phyloP scores from a whole-genome alignment of 2,113 vertebrate species.

The Phrynocephalus versicolor region DNA sequence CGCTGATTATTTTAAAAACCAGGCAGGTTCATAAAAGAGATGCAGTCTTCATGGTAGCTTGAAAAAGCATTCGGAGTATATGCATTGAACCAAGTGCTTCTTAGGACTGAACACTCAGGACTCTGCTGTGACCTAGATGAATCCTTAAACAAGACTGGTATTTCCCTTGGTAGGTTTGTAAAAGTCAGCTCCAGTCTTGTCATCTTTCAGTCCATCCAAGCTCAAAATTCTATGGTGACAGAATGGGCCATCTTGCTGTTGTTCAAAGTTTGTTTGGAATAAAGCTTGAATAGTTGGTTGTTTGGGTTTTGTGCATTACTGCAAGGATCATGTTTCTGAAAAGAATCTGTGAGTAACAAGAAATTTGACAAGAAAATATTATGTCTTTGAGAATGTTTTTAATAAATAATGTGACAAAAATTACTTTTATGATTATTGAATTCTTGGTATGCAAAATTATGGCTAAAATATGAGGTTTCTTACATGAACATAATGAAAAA shows the following conservation, averaged over 20 bases:
- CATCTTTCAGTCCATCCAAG: too few relatives aligned
- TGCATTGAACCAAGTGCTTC: too few relatives aligned
- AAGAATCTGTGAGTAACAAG: conserved; percentile 41
- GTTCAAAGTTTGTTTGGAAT: neutral
- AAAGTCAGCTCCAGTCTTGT: too few relatives aligned
- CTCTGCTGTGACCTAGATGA: too few relatives aligned
- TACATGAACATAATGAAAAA: conserved; percentile 87
- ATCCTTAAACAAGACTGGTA: too few relatives aligned
- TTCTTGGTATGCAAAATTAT: conserved; percentile 88
- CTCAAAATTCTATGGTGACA: neutral
- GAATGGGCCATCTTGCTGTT: neutral
- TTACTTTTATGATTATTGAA: conserved; percentile 87
- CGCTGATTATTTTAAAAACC: too few relatives aligned
- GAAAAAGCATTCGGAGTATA: too few relatives aligned
- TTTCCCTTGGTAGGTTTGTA: too few relatives aligned
- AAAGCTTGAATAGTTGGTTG: neutral
- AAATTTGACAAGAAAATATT: conserved; percentile 66
- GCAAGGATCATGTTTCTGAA: conserved; percentile 17
- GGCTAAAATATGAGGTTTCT: conserved; percentile 85
- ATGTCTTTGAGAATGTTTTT: conserved; percentile 89
- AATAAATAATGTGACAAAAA: conserved; percentile 91
- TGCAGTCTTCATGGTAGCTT: too few relatives aligned
- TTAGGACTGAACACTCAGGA: too few relatives aligned
- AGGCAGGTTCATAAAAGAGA: too few relatives aligned
- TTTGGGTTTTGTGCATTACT: neutral